Base-by-base conservation (phyloP, 2,113 vertebrate genomes). In the Seriola dumerili region DNA sequence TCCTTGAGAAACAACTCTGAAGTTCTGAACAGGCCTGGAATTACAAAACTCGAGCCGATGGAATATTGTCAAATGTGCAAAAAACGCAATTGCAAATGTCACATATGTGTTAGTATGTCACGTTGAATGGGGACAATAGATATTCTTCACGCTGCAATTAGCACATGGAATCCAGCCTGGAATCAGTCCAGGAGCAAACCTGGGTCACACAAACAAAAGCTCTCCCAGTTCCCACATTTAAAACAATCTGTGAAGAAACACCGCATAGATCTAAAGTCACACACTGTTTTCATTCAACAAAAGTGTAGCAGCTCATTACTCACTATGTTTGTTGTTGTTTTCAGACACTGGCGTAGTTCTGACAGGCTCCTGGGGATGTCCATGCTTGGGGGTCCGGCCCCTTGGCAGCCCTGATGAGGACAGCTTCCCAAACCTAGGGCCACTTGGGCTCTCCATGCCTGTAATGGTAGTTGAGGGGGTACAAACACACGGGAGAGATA, bases 361-460 rank as follows among this genome's bases (percentile, higher is more conserved):
- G 67, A 94, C 95, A 0, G 94, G 89, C 83, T 97, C 97, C 0
- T 93, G 94, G 75, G 94, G 94, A 90, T 91, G 88, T 87, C 96
- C 87, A 7, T 96, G 96, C 76, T 96, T 98, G 83, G 95, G 93
- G 73, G 92, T 89, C 65, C 96, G 82, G 62, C 94, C 93, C 94
- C 92, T 96, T 91, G 95, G 93, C 71, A 95, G 80, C 80, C 91
- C 95, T 21, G 96, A 94, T 14, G 96, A 93, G 29, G 95, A 93
- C 80, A 96, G 95, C 91, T 96, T 97, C 94, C 96, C 96, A 83
- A 96, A 92, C 93, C 97, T 95, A 66, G 93, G 94, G 86, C 96
- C 92, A 80, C 95, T 97, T 71, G 96, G 93, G 86, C 96, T 97
- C 57, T 97, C 96, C 98, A 99, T 99, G 82, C 94, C 97, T 98